Base-by-base conservation (phyloP, 2,888 invertebrate genomes). In the Aleiodes leptofemur region DNA sequence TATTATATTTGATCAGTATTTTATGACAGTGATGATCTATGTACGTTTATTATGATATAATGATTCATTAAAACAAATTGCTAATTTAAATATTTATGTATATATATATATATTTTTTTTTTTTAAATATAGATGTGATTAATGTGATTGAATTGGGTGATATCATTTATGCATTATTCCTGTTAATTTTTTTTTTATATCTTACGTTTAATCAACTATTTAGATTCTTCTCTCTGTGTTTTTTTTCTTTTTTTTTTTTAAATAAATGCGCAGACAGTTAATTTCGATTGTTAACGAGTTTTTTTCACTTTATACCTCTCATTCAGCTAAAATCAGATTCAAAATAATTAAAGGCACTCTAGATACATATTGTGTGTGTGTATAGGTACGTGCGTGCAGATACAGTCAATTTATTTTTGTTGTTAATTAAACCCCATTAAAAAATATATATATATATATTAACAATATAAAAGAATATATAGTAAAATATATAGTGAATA, bases 341-440 rank as follows among this genome's bases (percentile, higher is more conserved):
- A 83, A 83, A 82, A 80, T 75, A 83, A 83, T 79, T 78, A 81
- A 84, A 83, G 82, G 82, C 82, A 81, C 82, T 82, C 80, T 82
- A 83, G 78, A 80, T 78, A 80, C 78, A 81, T 74, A 23, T 23
- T 23, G 1, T 55, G 73, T 23, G 1, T 55, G 73, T 75, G 74
- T 79, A 72, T 75, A 79, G 80, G 79, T 80, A 80, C 79, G 75
- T 81, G 78, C 78, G 80, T 81, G 79, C 81, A 79, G 74, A 79
- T 79, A 78, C 74, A 71, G 77, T 75, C 66, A 78, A 76, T 81
- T 76, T 59, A 72, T 78, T 77, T 75, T 76, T 76, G 59, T 75
- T 74, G 43, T 72, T 76, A 57, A 77, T 72, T 75, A 23, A 2
- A 23, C 23, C 23, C 23, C 23, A 23, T 23, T 23, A 2, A 23